Percentiles rank a stretch among this genome's conserved stretches.
These are phyloP conservation scores for Megalopta genalis DNA, from an alignment of 1,140 invertebrate species.

Conservation along the genomic window DNA sequence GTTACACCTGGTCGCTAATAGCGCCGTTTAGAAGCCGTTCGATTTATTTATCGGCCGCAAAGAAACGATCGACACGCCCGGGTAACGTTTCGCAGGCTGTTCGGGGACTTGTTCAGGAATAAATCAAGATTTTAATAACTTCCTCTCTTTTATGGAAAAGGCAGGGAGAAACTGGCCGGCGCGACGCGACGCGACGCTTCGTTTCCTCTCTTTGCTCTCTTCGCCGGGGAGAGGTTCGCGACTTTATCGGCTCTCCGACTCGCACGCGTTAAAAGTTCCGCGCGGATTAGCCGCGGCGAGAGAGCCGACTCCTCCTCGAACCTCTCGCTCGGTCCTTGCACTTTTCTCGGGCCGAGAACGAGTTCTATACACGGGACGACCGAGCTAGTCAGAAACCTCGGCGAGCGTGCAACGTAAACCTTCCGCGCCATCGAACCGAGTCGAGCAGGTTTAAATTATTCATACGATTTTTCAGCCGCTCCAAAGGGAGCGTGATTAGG, in stretches of 20 bases:
- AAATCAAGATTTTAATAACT: conserved; percentile 32
- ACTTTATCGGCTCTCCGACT: background rate
- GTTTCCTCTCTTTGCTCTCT: conserved; percentile 11
- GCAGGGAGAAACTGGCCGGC: background rate
- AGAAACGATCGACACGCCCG: background rate
- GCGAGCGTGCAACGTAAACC: no score
- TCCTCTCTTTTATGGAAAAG: conserved; percentile 5
- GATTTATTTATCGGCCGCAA: conserved; percentile 4
- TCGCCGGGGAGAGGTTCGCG: background rate
- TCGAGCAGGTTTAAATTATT: no score
- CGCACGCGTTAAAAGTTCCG: background rate
- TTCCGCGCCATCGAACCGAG: no score
- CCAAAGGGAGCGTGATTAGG: no score
- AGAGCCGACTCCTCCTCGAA: background rate
- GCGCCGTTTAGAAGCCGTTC: conserved; percentile 3
- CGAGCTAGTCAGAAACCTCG: no score
- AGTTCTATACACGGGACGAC: background rate
- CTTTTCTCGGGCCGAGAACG: background rate
- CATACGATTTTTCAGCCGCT: no score
- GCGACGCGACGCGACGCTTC: background rate
- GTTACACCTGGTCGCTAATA: background rate
- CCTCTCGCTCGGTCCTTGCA: background rate
- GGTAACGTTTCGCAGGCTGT: background rate
- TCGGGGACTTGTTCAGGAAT: background rate
- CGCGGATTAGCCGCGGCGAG: background rate